Evolutionary conservation across 2,888 invertebrate species (phyloP), one percentile per base, ranked within the genome.

Genomic region (Eupeodes luniger): DNA sequence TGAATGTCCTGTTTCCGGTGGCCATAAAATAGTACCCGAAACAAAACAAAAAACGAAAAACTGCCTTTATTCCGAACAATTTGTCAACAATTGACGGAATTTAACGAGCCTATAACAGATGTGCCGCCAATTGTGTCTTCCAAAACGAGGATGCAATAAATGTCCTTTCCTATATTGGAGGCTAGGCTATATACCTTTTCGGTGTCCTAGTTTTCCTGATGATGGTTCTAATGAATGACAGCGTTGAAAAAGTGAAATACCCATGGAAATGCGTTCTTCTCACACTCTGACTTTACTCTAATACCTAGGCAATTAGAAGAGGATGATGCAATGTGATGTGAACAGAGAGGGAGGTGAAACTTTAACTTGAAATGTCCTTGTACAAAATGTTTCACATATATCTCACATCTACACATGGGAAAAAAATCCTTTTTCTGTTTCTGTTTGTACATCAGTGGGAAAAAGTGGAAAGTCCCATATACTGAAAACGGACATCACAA

Each of bases 91-190:
- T 70, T 76, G 76, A 69, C 55, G 78, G 82, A 82, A 79, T 82
- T 86, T 86, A 82, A 86, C 86, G 82, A 86, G 69, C 82, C 82
- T 59, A 11, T 47, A 75, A 82, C 86, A 86, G 86, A 82, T 86
- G 86, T 82, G 72, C 72, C 59, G 67, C 69, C 86, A 82, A 86
- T 86, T 82, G 86, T 86, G 64, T 62, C 66, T 64, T 47, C 47
- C 14, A 10, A 51, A 78, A 62, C 64, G 53, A 67, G 62, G 53
- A 61, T 82, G 82, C 79, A 86, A 75, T 79, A 75, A 82, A 82
- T 72, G 70, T 76, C 64, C 80, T 34, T 12, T 51, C 62, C 44
- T 12, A 44, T 66, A 44, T 66, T 59, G 59, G 34, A 47, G 10
- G 4, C 53, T 76, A 47, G 10, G 4, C 53, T 76, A 40, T 9